Conservation (phyloP, 2,797 vertebrate species). For the Pempheris klunzingeri region DNA sequence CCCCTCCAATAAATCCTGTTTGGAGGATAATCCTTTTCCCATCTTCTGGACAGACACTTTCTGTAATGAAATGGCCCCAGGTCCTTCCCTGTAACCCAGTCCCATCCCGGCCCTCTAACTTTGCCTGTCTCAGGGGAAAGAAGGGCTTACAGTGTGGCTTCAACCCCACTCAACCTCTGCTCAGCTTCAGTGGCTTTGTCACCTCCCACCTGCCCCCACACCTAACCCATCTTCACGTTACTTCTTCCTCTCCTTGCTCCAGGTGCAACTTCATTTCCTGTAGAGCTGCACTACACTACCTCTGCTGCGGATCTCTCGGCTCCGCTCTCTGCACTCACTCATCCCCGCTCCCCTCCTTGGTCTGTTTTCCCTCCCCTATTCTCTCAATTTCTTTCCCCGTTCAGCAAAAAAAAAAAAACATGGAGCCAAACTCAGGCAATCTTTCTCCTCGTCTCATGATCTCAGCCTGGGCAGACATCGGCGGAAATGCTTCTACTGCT, state of each 20-base stretch:
- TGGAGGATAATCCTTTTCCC: slow-evolving; percentile 89
- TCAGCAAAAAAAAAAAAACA: slow-evolving; percentile 40
- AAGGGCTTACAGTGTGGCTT: slow-evolving; percentile 81
- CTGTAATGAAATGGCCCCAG: slow-evolving; percentile 88
- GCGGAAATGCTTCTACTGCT: slow-evolving; percentile 65
- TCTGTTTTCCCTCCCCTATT: slow-evolving; percentile 2
- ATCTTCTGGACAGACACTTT: slow-evolving; percentile 90
- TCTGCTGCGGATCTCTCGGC: slow-evolving; percentile 46
- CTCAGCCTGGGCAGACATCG: slow-evolving; percentile 73
- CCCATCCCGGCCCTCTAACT: slow-evolving; percentile 78
- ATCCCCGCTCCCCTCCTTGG: slow-evolving; percentile 34
- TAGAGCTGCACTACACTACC: slow-evolving; percentile 48
- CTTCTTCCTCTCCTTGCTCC: slow-evolving; percentile 72
- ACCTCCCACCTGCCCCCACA: slow-evolving; percentile 72
- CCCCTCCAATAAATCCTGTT: slow-evolving; percentile 90
- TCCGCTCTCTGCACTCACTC: slow-evolving; percentile 46
- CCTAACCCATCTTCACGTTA: slow-evolving; percentile 70
- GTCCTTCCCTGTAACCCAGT: slow-evolving; percentile 83
- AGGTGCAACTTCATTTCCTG: slow-evolving; percentile 78
- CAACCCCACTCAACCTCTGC: slow-evolving; percentile 83
- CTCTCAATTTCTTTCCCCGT: slow-evolving; percentile 39
- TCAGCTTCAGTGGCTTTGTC: slow-evolving; percentile 79
- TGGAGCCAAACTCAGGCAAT: slow-evolving; percentile 60
- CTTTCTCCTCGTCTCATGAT: slow-evolving; percentile 65
- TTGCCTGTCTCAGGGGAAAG: slow-evolving; percentile 78